Percentiles rank a stretch among this genome's conserved stretches.
Evolutionary conservation across 2,888 invertebrate genomes (phyloP).

Genomic region (Dolomedes plantarius): DNA sequence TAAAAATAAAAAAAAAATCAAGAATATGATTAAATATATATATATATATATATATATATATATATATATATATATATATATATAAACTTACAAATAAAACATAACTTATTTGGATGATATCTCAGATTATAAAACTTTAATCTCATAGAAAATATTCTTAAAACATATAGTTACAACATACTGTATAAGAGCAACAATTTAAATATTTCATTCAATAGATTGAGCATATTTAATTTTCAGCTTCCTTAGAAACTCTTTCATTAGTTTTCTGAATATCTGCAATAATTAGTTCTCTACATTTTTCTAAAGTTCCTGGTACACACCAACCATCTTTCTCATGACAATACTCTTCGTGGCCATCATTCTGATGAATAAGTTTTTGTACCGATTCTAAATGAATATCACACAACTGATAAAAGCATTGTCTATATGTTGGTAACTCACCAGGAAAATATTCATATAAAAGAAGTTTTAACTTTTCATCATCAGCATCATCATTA

Average conservation of each 20-base stretch:
- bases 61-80: too few relatives aligned
- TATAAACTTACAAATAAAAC: too few relatives aligned
- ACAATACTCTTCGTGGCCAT: slow-evolving; percentile 81
- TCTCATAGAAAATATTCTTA: too few relatives aligned
- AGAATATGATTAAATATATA: too few relatives aligned
- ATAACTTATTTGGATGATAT: too few relatives aligned
- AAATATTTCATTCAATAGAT: too few relatives aligned
- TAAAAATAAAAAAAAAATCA: too few relatives aligned
- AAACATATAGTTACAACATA: too few relatives aligned
- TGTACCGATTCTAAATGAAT: slow-evolving; percentile 87
- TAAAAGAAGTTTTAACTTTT: slow-evolving; percentile 73
- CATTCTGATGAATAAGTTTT: slow-evolving; percentile 79
- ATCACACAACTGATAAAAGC: slow-evolving; percentile 93
- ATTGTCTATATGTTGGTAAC: slow-evolving; percentile 88
- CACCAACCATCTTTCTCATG: slow-evolving; percentile 87
- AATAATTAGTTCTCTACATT: slow-evolving; percentile 59
- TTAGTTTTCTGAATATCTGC: slow-evolving; percentile 51
- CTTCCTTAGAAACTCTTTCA: slow-evolving; percentile 32
- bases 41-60: too few relatives aligned
- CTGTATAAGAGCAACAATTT: too few relatives aligned
- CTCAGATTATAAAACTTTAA: too few relatives aligned
- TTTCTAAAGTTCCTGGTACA: slow-evolving; percentile 53
- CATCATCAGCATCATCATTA: slow-evolving; percentile 74
- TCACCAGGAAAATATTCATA: slow-evolving; percentile 80
- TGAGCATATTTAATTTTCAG: background rate